Conservation (phyloP, 2,888 invertebrate genomes). For the Polyploca ridens region DNA sequence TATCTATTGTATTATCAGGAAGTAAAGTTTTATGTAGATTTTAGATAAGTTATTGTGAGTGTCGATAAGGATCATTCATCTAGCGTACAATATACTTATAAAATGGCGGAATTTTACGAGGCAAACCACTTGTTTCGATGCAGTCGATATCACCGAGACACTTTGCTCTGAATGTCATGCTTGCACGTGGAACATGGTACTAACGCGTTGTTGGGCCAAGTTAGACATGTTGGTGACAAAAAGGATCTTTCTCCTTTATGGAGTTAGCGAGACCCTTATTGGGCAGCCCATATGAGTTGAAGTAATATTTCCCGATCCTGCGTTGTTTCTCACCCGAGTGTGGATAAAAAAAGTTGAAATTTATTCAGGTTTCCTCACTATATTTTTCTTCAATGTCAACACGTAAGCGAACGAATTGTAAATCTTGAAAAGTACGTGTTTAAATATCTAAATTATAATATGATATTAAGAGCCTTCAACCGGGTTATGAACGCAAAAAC, state of each 20-base stretch:
- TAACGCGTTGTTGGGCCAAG: no score
- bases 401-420: no score
- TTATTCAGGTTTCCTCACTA: background rate
- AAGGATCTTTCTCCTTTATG: no score
- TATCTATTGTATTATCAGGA: background rate
- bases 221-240: no score
- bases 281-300: no score
- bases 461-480: conserved; percentile 3
- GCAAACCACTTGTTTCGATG: background rate
- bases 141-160: background rate
- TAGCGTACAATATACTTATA: background rate
- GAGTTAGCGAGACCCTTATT: no score
- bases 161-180: background rate
- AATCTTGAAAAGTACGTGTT: background rate
- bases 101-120: background rate
- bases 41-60: background rate
- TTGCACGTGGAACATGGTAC: background rate
- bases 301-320: no score
- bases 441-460: background rate
- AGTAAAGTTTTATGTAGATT: background rate
- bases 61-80: background rate
- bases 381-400: background rate
- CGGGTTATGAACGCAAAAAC: background rate
- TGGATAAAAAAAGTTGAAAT: background rate
- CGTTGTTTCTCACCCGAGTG: no score